phyloP scores from a whole-genome alignment of 2,888 invertebrate genomes.

The Epirrhoe alternata region DNA sequence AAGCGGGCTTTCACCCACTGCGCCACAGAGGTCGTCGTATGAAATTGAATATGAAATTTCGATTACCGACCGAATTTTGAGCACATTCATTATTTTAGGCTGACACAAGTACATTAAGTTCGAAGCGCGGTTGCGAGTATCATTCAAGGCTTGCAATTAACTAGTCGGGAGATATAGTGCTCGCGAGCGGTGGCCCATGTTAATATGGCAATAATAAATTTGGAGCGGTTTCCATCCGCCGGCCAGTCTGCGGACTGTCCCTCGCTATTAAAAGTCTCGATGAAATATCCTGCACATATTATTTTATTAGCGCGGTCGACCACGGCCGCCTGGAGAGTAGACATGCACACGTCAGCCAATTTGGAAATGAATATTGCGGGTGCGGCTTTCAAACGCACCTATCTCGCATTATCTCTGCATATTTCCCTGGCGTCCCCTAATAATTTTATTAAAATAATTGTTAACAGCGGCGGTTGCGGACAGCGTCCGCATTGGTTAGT shows the following conservation, averaged over 20 bases:
- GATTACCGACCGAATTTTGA: slow-evolving; percentile 55
- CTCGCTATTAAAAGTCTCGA: slow-evolving; percentile 65
- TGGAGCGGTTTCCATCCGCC: slow-evolving; percentile 67
- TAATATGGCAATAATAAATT: slow-evolving; percentile 83
- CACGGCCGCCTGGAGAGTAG: slow-evolving; percentile 40
- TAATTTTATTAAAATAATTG: slow-evolving; percentile 72
- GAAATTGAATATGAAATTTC: slow-evolving; percentile 35
- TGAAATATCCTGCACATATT: slow-evolving; percentile 65
- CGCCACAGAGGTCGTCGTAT: too few relatives aligned
- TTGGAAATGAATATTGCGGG: slow-evolving; percentile 54
- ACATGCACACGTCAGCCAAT: slow-evolving; percentile 47
- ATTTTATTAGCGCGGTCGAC: slow-evolving; percentile 52
- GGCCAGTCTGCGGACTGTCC: slow-evolving; percentile 52
- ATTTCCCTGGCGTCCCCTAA: slow-evolving; percentile 67
- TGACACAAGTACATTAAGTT: slow-evolving; percentile 77
- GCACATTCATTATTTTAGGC: slow-evolving; percentile 71
- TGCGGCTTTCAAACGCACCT: slow-evolving; percentile 51
- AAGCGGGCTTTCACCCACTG: too few relatives aligned
- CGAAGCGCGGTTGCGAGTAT: slow-evolving; percentile 78
- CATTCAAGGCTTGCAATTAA: slow-evolving; percentile 80
- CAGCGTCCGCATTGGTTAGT: slow-evolving; percentile 65
- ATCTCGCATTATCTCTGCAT: slow-evolving; percentile 55
- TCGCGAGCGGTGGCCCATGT: slow-evolving; percentile 63
- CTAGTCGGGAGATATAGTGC: slow-evolving; percentile 77
- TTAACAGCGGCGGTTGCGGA: slow-evolving; percentile 59